phyloP scores from a whole-genome alignment of 1,140 invertebrate species.

The Bombus polaris region DNA sequence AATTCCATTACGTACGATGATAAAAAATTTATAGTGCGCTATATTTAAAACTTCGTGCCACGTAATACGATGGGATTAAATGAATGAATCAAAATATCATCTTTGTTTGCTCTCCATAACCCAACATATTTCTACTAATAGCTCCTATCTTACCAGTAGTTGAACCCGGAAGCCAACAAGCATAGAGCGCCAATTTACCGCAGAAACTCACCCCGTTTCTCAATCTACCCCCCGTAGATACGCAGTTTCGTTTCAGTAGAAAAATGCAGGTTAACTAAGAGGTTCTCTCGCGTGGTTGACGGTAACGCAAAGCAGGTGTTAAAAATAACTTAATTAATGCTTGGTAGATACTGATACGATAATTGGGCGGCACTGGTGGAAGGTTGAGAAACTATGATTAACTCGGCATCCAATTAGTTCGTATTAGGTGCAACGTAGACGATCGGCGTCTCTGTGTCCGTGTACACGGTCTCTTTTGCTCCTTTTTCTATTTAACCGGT shows the following conservation, averaged over 20 bases:
- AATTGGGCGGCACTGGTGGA: conserved; percentile 63
- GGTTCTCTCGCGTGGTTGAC: not conserved
- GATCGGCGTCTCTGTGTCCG: conserved; percentile 9
- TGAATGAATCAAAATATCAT: too few species aligned
- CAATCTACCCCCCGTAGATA: conserved; percentile 19
- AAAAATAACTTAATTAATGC: conserved; percentile 79
- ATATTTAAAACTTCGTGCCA: not conserved
- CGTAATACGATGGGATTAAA: not conserved
- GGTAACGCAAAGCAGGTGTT: conserved; percentile 52
- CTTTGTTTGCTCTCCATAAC: too few species aligned
- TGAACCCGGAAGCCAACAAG: conserved; percentile 9
- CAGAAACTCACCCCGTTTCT: not conserved
- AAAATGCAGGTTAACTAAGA: not conserved
- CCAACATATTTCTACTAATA: not conserved
- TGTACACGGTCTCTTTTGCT: not conserved
- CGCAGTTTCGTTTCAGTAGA: not conserved
- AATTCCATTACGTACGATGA: not conserved
- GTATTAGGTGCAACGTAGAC: conserved; percentile 60
- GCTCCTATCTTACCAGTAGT: not conserved
- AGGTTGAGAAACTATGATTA: conserved; percentile 67
- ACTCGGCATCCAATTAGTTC: conserved; percentile 73
- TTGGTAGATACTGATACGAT: conserved; percentile 57
- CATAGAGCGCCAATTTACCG: not conserved
- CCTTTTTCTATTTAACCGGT: not conserved
- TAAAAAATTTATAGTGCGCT: not conserved